Percentiles rank a stretch among this genome's conserved stretches.
Conservation (phyloP, 1,140 invertebrate genomes). For the Steinernema feltiae region DNA sequence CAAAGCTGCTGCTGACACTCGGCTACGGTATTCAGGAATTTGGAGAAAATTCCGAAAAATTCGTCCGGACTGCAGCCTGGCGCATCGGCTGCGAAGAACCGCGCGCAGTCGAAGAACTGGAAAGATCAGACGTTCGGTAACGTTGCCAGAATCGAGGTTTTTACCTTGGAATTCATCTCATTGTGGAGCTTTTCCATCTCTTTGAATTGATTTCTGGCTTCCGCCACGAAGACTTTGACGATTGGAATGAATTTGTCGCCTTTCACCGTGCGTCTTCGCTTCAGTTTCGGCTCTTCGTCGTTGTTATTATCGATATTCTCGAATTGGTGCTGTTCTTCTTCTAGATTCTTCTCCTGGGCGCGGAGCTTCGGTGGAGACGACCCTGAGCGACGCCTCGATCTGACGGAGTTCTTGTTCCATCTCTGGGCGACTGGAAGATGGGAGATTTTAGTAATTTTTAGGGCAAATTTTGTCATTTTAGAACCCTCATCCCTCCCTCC, state of each 20-base stretch:
- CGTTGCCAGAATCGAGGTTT: neutral
- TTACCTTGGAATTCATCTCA: conserved; percentile 75
- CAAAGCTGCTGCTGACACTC: conserved; percentile 75
- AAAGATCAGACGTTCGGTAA: conserved; percentile 4
- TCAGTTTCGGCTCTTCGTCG: conserved; percentile 22
- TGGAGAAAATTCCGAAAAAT: conserved; percentile 88
- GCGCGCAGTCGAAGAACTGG: conserved; percentile 42
- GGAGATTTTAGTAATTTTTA: conserved; percentile 16
- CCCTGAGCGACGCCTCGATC: conserved; percentile 75
- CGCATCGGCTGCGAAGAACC: conserved; percentile 77
- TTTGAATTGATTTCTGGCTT: conserved; percentile 77
- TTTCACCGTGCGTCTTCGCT: conserved; percentile 19
- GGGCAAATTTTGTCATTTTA: too few relatives aligned
- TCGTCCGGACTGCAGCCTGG: conserved; percentile 81
- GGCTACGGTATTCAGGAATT: conserved; percentile 74
- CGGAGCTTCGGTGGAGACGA: conserved; percentile 66
- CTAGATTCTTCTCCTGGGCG: conserved; percentile 13
- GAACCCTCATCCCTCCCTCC: too few relatives aligned
- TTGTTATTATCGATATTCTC: conserved; percentile 19
- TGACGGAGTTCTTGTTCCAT: conserved; percentile 82
- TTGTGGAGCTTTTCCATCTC: conserved; percentile 88
- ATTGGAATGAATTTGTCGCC: conserved; percentile 83
- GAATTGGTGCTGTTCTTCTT: conserved; percentile 22
- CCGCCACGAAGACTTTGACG: conserved; percentile 87
- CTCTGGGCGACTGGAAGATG: conserved; percentile 72